Base-by-base conservation (phyloP, 2,113 vertebrate genomes). In the Morone chrysops region DNA sequence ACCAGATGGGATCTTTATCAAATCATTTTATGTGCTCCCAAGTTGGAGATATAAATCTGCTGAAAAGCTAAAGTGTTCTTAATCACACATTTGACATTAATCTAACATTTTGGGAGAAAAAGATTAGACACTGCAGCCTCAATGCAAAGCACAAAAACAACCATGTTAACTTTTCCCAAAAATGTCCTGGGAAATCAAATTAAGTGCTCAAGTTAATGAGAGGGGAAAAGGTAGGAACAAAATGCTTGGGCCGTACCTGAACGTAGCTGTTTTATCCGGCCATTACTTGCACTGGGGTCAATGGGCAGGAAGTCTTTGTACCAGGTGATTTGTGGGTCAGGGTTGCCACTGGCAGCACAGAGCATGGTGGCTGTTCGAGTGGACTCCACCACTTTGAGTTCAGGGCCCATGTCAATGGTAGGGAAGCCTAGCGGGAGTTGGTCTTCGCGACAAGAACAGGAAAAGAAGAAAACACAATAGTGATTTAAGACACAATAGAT, bases 231-330 rank as follows among this genome's bases (percentile, higher is more conserved):
- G 12, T 16, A 72, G 8, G 2, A 25, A 17, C 20, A 11, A 14
- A 14, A 8, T 4, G 5, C 11, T 48, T 13, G 1, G 31, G n/a
- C 16, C 3, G 31, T 96, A 99, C 98, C 98, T 94, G 98, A 99
- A 87, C 97, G 95, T 81, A 99, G 96, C 73, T 99, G 98, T 70
- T 99, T 99, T 82, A 99, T 99, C 59, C 98, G 95, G 31, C 98
- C 98, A 0, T 96, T 97, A 96, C 98, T 99, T 53, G 96, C 88
- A 5, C 94, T 96, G 83, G 98, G 97, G 91, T 99, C 98, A 2
- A 99, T 98, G 0, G 98, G 98, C 78, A 99, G 93, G 93, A 99
- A 99, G 87, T 99, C 98, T 91, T 99, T 99, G 88, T 98, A 99
- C 98, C 98, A 99, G 68, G 97, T 98, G 94, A 99, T 99, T 91